A percentile compares a stretch with the other conserved stretches of the same genome.
phyloP scores from a whole-genome alignment of 2,113 vertebrate species.

The Urocolius indicus region DNA sequence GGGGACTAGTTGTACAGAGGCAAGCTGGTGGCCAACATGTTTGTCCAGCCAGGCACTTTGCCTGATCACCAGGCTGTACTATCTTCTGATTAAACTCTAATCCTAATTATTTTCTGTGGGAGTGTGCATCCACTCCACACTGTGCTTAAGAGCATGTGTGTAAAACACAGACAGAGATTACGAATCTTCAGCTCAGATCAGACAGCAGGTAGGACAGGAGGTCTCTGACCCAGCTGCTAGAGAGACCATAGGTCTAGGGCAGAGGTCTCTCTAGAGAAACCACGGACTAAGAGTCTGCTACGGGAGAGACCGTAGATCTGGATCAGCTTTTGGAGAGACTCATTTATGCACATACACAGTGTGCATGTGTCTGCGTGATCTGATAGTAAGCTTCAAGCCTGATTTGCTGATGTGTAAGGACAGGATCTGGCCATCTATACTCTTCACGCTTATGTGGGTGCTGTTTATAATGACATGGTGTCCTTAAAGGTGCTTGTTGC shows the following conservation, averaged over 20 bases:
- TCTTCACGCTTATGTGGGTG: rapidly evolving
- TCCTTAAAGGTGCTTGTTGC: neutral
- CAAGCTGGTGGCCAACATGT: neutral
- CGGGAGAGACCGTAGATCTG: neutral
- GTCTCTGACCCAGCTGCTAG: neutral
- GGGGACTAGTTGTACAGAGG: neutral
- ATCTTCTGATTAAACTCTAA: neutral
- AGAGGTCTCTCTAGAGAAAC: neutral
- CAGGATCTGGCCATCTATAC: neutral
- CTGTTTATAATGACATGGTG: neutral
- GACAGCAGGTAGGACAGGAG: neutral
- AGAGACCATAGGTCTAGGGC: neutral
- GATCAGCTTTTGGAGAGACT: neutral
- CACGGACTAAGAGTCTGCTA: neutral
- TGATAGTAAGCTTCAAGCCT: neutral
- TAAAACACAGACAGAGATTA: neutral
- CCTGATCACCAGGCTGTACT: neutral
- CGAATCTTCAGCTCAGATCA: neutral
- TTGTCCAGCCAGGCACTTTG: neutral
- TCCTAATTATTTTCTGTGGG: neutral
- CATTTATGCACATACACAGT: neutral
- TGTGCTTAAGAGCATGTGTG: neutral
- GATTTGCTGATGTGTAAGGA: neutral
- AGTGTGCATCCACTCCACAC: neutral
- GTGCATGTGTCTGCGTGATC: no score